Base-by-base conservation (phyloP, 2,797 vertebrate species). In the Petrocephalus schoutedeni region DNA sequence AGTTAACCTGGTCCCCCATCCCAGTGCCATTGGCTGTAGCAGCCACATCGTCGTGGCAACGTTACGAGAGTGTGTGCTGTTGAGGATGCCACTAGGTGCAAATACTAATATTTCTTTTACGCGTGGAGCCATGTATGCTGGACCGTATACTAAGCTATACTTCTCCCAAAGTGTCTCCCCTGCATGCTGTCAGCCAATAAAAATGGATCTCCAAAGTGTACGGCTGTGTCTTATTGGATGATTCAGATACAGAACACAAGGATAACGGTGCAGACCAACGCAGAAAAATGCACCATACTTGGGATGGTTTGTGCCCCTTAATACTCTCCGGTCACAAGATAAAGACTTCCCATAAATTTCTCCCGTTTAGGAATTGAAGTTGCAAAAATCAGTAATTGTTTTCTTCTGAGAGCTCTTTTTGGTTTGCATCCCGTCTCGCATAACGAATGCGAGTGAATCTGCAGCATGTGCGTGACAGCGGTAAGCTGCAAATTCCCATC, bases 281-380 rank as follows among this genome's bases (percentile, higher is more conserved):
- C 88, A 91, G 89, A 92, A 53, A 88, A 80, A 32, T 87, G 89
- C 87, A 91, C 89, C 88, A 57, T 90, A 92, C 91, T 89, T 82
- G 84, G 56, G 85, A 87, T 57, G 8, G n/a, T 51, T 61, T 32
- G 41, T 56, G 12, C 71, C 53, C 71, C 67, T 41, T 41, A 41
- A 80, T 12, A 49, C 21, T 57, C 86, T 57, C 23, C n/a, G 9
- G 19, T 61, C 45, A 49, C 57, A 83, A 28, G 87, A 49, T 61
- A 56, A 82, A 28, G 16, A 8, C 16, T 19, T 80, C 16, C 36
- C 84, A 53, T 85, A 7, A 12, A 64, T 49, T 41, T 16, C 56
- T 89, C 57, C 0, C 61, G 41, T 87, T 54, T 32, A 54, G 23
- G 89, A 23, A 14, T 32, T 85, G 49, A 19, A 56, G 53, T 54